Base-by-base conservation (phyloP, 2,797 vertebrate genomes). In the Pangasius sanitwongsei region DNA sequence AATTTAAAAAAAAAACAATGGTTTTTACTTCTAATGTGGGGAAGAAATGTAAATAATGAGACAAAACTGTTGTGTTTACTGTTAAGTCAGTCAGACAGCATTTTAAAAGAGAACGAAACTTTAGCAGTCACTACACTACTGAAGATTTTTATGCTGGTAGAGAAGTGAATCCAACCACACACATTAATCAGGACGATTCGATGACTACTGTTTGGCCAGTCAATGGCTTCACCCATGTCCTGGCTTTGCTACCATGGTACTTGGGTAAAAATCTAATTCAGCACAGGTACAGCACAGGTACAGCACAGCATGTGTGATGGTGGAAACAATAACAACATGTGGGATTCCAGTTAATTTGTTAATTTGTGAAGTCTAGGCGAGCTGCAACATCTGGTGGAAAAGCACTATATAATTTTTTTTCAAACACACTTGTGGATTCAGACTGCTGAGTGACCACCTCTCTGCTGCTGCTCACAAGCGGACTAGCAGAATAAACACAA, bases 401-500 rank as follows among this genome's bases (percentile, higher is more conserved):
- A 48, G 57, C 57, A 1, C 57, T 41, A 15, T n/a, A 16, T 57
- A 2, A 34, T 34, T 57, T 80, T 41, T 55, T 55, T 80, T 80
- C 9, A 13, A 11, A 41, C 57, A 44, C 6, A 44, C 37, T 44
- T 63, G 57, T 83, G 34, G 57, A 63, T 83, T 28, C 23, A 63
- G n/a, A 81, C 25, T 83, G 81, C 25, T 83, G 81, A 41, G 13
- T 83, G 59, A 44, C 82, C 82, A 70, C 11, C 11, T 34, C n/a
- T 34, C 41, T 34, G 48, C 48, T 34, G 48, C 48, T 53, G 16
- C 61, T 69, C 41, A 84, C 44, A 20, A 50, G 13, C 59, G 18
- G 9, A 69, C 41, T 23, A 70, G 65, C 48, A 37, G 18, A 85
- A 85, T 55, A 70, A 53, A 55, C 65, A 53, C n/a, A 53, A 85